Evolutionary conservation across 2,888 invertebrate genomes (phyloP).

Genomic region (Gandaritis pyraliata): DNA sequence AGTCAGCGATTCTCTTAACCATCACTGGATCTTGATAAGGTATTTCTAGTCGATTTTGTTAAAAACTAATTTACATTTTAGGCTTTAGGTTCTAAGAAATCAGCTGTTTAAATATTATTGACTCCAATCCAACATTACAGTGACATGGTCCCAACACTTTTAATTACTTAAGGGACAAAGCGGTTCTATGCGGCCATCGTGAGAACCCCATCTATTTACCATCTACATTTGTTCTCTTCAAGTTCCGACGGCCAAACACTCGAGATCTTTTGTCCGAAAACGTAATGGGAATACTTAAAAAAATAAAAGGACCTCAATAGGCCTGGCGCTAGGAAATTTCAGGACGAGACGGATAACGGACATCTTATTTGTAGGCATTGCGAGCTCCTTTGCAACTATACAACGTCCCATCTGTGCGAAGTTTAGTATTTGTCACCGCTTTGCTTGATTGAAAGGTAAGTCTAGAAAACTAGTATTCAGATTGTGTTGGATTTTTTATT

Average conservation of each 20-base stretch:
- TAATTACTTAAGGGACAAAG: constrained; percentile 36
- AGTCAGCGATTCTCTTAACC: too few species aligned
- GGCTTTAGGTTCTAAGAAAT: constrained; percentile 1
- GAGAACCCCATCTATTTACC: constrained; percentile 75
- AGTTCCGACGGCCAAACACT: constrained; percentile 74
- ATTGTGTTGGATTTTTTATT: too few species aligned
- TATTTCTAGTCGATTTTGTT: not conserved
- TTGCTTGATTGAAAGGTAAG: not conserved
- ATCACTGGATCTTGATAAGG: too few species aligned
- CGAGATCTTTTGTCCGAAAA: constrained; percentile 80
- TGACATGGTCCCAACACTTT: constrained; percentile 32
- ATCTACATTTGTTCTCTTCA: constrained; percentile 68
- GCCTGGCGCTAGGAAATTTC: constrained; percentile 64
- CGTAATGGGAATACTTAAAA: constrained; percentile 77
- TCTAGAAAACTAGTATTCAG: too few species aligned
- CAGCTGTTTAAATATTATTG: constrained; percentile 16
- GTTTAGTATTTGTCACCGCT: constrained; percentile 1
- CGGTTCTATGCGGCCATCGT: constrained; percentile 50
- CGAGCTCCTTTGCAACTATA: not conserved
- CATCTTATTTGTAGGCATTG: constrained; percentile 23
- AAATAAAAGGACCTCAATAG: constrained; percentile 61
- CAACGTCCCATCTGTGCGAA: constrained; percentile 3
- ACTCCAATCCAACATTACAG: constrained; percentile 17
- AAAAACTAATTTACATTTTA: not conserved
- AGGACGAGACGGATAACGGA: constrained; percentile 47